Conservation (phyloP, 1,140 invertebrate genomes). For the Harpegnathos saltator region DNA sequence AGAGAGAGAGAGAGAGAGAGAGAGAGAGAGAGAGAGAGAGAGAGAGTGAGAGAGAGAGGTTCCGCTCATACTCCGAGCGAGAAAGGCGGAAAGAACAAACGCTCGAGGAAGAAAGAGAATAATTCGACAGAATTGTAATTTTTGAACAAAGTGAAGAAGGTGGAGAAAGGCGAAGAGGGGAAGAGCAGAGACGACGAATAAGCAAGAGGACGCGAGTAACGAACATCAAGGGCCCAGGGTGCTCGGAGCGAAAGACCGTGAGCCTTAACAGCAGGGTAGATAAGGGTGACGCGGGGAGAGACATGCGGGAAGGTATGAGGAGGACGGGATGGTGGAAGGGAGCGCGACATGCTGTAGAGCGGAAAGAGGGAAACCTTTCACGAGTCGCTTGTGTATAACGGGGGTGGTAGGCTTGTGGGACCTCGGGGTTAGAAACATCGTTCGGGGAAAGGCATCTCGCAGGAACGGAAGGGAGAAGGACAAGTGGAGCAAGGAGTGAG, state of each 20-base stretch:
- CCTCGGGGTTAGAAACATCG: constrained; percentile 67
- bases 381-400: constrained; percentile 67
- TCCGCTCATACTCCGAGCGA: no score
- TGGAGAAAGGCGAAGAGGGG: not conserved
- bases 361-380: constrained; percentile 68
- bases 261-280: no score
- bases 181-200: not conserved
- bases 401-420: constrained; percentile 70
- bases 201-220: no score
- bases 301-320: not conserved
- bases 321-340: not conserved
- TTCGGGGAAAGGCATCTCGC: constrained; percentile 48
- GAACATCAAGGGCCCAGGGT: no score
- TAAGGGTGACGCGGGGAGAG: constrained; percentile 10
- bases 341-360: not conserved
- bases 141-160: no score
- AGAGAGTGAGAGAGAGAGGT: no score
- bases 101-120: no score
- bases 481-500: not conserved
- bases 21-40: not conserved
- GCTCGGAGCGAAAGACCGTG: no score
- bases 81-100: no score
- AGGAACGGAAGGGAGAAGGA: constrained; percentile 28
- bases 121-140: no score
- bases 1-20: not conserved